A percentile compares a stretch with the other conserved stretches of the same genome.
Evolutionary conservation across 2,888 invertebrate genomes (phyloP).

Genomic region (Hetaerina titia): DNA sequence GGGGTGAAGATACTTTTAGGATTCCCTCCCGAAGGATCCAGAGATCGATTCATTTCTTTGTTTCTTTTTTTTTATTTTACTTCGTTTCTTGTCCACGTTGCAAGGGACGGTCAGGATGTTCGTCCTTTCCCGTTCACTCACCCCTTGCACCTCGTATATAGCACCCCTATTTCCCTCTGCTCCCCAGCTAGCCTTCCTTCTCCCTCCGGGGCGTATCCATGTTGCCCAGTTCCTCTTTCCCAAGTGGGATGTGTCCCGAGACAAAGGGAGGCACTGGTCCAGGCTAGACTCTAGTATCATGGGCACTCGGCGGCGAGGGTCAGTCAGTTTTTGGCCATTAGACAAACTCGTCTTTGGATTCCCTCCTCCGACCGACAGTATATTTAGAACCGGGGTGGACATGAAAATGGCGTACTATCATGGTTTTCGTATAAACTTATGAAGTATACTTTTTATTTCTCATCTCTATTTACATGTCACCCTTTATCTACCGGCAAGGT

Average conservation of each 20-base stretch:
- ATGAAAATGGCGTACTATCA: too few species aligned
- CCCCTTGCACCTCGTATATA: neutral
- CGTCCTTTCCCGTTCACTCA: neutral
- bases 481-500: too few species aligned
- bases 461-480: too few species aligned
- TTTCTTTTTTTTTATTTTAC: neutral
- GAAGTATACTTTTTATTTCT: too few species aligned
- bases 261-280: neutral
- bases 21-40: conserved; percentile 28
- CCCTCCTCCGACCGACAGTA: neutral
- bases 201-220: too few species aligned
- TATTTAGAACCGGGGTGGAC: neutral
- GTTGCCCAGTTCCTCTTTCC: too few species aligned
- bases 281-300: neutral
- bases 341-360: neutral
- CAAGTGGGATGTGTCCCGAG: neutral
- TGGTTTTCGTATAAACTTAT: too few species aligned
- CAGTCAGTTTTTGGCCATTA: neutral
- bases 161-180: too few species aligned
- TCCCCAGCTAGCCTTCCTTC: too few species aligned
- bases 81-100: conserved; percentile 12
- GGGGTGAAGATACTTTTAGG: neutral
- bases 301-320: neutral
- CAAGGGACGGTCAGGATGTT: neutral
- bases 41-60: neutral